Percentiles rank a stretch among this genome's conserved stretches.
Conservation (phyloP, 1,140 invertebrate species). For the Panagrolaimus sp. region DNA sequence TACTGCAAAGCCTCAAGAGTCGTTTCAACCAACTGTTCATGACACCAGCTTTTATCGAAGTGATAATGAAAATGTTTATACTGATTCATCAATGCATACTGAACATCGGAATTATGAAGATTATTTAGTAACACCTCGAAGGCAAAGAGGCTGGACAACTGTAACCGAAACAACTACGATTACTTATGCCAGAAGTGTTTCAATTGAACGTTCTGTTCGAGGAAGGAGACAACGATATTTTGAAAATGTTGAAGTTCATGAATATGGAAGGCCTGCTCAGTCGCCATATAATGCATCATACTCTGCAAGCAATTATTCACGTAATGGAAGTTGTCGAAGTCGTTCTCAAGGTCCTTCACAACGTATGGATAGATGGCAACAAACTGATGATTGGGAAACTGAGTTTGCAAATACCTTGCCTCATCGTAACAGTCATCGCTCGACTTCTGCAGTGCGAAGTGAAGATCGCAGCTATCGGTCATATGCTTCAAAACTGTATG, state of each 20-base stretch:
- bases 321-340: neutral
- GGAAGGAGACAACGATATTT: neutral
- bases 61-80: too few species aligned
- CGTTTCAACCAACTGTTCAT: too few species aligned
- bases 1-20: too few species aligned
- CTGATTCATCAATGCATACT: too few species aligned
- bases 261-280: neutral
- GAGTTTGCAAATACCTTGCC: neutral
- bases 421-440: neutral
- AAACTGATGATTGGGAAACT: conserved; percentile 7
- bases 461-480: neutral
- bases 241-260: conserved; percentile 16
- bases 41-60: too few species aligned
- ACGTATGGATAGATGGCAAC: conserved; percentile 8
- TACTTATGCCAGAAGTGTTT: neutral
- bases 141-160: neutral
- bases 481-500: neutral
- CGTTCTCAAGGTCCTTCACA: neutral
- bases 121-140: neutral
- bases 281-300: neutral
- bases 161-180: neutral
- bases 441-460: neutral
- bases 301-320: neutral
- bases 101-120: too few species aligned
- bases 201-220: neutral